A percentile compares a stretch with the other conserved stretches of the same genome.
These are phyloP conservation scores for Engystomops pustulosus DNA, from an alignment of 2,113 vertebrate species.

Conservation along the genomic window DNA sequence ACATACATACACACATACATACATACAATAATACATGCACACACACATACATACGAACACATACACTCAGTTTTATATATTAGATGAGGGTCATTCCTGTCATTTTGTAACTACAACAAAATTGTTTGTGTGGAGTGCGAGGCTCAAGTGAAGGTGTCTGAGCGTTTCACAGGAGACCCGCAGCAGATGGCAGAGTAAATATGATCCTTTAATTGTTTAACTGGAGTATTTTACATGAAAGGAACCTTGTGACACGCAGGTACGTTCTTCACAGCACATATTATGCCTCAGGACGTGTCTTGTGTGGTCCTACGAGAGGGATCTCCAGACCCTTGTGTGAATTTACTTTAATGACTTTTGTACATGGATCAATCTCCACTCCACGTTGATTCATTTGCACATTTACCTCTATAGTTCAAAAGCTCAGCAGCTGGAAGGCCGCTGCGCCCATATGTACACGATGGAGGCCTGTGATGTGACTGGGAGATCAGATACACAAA, in stretches of 20 bases:
- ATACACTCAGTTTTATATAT: too few relatives aligned
- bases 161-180: not conserved
- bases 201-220: conserved; percentile 54
- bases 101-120: conserved; percentile 3
- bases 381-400: not conserved
- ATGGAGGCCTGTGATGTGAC: not conserved
- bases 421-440: not conserved
- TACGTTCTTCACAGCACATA: conserved; percentile 66
- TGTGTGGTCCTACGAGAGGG: conserved; percentile 38
- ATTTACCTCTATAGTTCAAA: conserved; percentile 22
- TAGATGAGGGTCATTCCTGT: not conserved
- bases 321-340: conserved; percentile 5
- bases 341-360: conserved; percentile 14
- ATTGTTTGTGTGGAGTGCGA: not conserved
- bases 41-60: too few relatives aligned
- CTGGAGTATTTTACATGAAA: conserved; percentile 63
- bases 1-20: too few relatives aligned
- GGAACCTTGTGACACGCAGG: conserved; percentile 67
- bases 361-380: not conserved
- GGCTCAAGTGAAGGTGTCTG: not conserved
- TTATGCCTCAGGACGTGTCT: conserved; percentile 57
- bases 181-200: conserved; percentile 53
- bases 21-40: too few relatives aligned
- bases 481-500: not conserved
- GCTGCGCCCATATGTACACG: not conserved